phyloP scores from a whole-genome alignment of 2,888 invertebrate genomes.

The Lepidocyrtoides sp. region DNA sequence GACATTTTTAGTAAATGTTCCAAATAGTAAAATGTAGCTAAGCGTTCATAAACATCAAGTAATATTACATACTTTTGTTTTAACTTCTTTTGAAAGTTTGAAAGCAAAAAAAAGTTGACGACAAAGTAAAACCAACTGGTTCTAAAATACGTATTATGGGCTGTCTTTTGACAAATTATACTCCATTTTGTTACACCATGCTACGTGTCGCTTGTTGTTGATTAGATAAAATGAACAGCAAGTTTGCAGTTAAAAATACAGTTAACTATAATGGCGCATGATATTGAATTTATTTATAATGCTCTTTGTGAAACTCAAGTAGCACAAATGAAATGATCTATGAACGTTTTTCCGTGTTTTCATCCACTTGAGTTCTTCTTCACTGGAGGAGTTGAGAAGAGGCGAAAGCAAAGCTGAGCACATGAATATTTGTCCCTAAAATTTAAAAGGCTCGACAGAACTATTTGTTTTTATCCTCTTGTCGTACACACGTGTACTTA shows the following conservation, averaged over 20 bases:
- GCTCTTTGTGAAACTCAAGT: not conserved
- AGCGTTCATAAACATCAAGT: too few relatives aligned
- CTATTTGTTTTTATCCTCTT: too few relatives aligned
- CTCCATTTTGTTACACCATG: too few relatives aligned
- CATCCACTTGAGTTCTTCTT: conserved; percentile 3
- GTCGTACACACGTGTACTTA: too few relatives aligned
- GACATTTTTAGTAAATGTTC: not conserved
- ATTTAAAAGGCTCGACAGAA: too few relatives aligned
- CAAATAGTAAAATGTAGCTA: too few relatives aligned
- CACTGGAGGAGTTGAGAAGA: too few relatives aligned
- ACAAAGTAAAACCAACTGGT: not conserved
- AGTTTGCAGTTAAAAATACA: too few relatives aligned
- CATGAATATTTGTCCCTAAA: too few relatives aligned
- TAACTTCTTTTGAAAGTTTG: not conserved
- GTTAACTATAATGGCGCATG: too few relatives aligned
- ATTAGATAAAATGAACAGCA: not conserved
- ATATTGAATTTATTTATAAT: not conserved
- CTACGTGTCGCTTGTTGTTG: not conserved
- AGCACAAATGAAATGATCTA: conserved; percentile 11
- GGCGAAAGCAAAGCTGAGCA: too few relatives aligned
- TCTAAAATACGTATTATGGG: not conserved
- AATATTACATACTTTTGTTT: too few relatives aligned
- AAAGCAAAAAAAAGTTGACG: not conserved
- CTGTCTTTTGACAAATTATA: not conserved
- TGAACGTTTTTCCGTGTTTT: conserved; percentile 16